Evolutionary conservation across 2,113 vertebrate species (phyloP), one percentile per base, ranked within the genome.

Genomic region (Scalopus aquaticus): DNA sequence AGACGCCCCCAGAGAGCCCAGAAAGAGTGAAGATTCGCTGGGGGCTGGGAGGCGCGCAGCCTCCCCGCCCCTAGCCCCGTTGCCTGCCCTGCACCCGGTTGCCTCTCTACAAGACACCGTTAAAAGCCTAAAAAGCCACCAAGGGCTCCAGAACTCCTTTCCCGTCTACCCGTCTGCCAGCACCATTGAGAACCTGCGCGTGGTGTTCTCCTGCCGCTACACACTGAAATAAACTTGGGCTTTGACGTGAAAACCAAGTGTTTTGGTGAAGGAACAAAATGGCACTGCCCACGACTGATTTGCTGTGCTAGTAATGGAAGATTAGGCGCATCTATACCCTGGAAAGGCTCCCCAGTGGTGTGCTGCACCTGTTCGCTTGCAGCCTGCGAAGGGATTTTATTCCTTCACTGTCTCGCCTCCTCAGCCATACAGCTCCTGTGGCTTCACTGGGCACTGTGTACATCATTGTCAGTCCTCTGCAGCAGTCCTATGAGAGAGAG

Each of bases 211-310:
- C n/a, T n/a, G n/a, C n/a, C n/a, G n/a, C n/a, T n/a, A n/a, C n/a
- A n/a, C n/a, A n/a, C 54, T 56, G 54, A 22, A 22, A 22, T 56
- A 22, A 20, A 56, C 54, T 1, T 56, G 54, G 19, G 5, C 54
- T 56, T 56, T 56, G 54, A 20, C 54, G 19, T 30, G 60, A 62
- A 62, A 30, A 28, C 3, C 24, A 20, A 22, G 4, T 11, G 84
- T 86, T 85, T 80, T 87, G 44, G 58, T 46, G 74, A 42, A 26
- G 65, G 44, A 91, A 83, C 70, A 94, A 60, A 72, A 87, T 35
- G 93, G 70, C 87, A 35, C 49, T 26, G 35, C 56, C 69, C 30
- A 22, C 12, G 60, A 76, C 58, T 60, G 51, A 69, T 89, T 69
- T 72, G 51, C 42, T 46, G 67, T 39, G n/a, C 26, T 84, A 16